Base-by-base conservation (phyloP, 2,888 invertebrate species). In the Mongoloraphidia duomilia region DNA sequence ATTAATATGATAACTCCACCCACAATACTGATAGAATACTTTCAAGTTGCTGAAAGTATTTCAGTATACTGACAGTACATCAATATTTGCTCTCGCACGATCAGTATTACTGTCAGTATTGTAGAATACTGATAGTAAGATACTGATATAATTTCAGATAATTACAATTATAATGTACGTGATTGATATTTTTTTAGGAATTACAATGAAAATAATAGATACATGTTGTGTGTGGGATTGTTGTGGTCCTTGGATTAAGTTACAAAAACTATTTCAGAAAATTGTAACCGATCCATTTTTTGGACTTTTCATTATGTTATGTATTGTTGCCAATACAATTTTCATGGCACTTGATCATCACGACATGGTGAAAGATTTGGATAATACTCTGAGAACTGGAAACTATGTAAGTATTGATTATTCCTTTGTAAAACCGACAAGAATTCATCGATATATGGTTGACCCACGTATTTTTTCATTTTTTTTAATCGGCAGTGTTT, bases 291-390 rank as follows among this genome's bases (percentile, higher is more conserved):
- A 97, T 75, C 93, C 96, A 8, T 97, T 97, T 71, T 91, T 95
- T 59, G 97, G 97, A 68, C 77, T 97, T 59, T 95, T 96, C 73
- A 96, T 97, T 67, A 96, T 95, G 34, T 78, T 97, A 52, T 96
- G 95, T 71, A 97, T 97, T 71, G 90, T 96, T 55, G 91, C 93
- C 63, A 97, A 97, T 70, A 97, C 96, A 9, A 74, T 93, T 59
- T 96, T 95, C 74, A 95, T 96, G 95, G 95, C 94, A 14, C 73
- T 94, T 66, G 95, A 96, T 71, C 92, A 94, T 64, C 88, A 94
- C 68, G 87, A 90, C 57, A 94, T 94, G 92, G 82, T 90, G 65
- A 80, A 76, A 62, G 83, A 84, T 61, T 81, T 94, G 78, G 87
- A 86, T 51, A 79, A 73, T 57, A 83, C 90, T 44, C 79, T 95